Evolutionary conservation across 2,113 vertebrate genomes (phyloP), one percentile per base, ranked within the genome.

Genomic region (Ophthalmolycus amberensis): DNA sequence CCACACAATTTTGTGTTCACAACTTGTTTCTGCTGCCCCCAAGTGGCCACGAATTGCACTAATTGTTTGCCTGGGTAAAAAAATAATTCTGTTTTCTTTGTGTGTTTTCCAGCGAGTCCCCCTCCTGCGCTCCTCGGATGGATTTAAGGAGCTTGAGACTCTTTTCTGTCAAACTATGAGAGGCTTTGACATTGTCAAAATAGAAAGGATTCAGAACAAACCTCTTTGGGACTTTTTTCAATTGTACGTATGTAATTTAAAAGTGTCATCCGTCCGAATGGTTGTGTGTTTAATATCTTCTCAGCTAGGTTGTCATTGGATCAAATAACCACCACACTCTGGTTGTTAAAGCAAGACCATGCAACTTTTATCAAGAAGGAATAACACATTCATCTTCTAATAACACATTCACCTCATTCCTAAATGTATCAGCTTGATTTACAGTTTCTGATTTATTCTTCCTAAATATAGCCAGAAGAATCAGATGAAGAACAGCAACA

Each of bases 121-220:
- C 0, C 79, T 96, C 3, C 75, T 66, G 63, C 62, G 7, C 3
- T 42, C 85, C 10, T 82, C 91, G 1, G 75, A 25, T 0, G 95
- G 95, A 69, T 95, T 91, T 73, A 72, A 76, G 52, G 85, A 63
- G 69, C 75, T 95, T 3, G 52, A 93, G 72, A 34, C 40, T 6
- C 90, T 94, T 20, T 96, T 95, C 84, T 44, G 11, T 15, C 48
- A 60, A 74, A 95, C 95, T 18, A 86, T 95, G 92, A 52, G 1
- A 15, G 90, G 84, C 44, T 93, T 86, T 48, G 79, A 65, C 11
- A 83, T 96, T 3, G 0, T 79, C 1, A 67, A 46, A 11, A 89
- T 96, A 0, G 88, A 95, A 18, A 90, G 95, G 77, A 93, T 95
- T 85, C 95, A 95, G 82, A 96, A 95, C 92, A 91, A 85, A 89